phyloP scores from a whole-genome alignment of 2,888 invertebrate species.

The Sicus ferrugineus region DNA sequence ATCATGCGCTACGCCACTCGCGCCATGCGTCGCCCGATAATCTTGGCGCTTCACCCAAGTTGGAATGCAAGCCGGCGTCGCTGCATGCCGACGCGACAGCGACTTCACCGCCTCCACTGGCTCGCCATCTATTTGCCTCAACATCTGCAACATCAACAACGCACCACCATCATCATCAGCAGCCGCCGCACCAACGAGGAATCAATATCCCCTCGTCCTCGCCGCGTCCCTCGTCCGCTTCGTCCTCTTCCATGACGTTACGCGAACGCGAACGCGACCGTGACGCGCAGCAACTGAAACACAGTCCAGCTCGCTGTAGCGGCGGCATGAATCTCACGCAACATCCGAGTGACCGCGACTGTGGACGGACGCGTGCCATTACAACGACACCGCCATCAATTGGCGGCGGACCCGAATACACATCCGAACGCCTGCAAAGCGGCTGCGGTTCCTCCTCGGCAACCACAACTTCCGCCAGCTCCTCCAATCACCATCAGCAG shows the following conservation, averaged over 20 bases:
- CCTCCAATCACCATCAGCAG: slow-evolving; percentile 44
- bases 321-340: slow-evolving; percentile 52
- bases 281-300: slow-evolving; percentile 44
- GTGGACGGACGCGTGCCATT: slow-evolving; percentile 42
- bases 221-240: slow-evolving; percentile 40
- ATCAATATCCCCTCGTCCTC: slow-evolving; percentile 36
- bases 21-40: slow-evolving; percentile 47
- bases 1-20: slow-evolving; percentile 44
- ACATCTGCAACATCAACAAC: slow-evolving; percentile 7
- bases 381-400: slow-evolving; percentile 33
- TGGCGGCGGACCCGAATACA: neutral
- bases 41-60: slow-evolving; percentile 21
- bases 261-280: slow-evolving; percentile 38
- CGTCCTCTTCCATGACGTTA: slow-evolving; percentile 39
- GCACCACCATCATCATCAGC: slow-evolving; percentile 10
- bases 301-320: slow-evolving; percentile 49
- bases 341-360: slow-evolving; percentile 39
- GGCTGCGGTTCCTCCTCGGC: slow-evolving; percentile 25
- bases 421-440: slow-evolving; percentile 22
- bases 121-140: slow-evolving; percentile 40
- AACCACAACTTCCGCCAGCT: slow-evolving; percentile 38
- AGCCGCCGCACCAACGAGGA: slow-evolving; percentile 2
- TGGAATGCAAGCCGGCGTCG: slow-evolving; percentile 29
- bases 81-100: slow-evolving; percentile 45
- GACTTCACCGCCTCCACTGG: slow-evolving; percentile 37